A percentile compares a stretch with the other conserved stretches of the same genome.
phyloP scores from a whole-genome alignment of 2,113 vertebrate genomes.

The Catagonus wagneri region DNA sequence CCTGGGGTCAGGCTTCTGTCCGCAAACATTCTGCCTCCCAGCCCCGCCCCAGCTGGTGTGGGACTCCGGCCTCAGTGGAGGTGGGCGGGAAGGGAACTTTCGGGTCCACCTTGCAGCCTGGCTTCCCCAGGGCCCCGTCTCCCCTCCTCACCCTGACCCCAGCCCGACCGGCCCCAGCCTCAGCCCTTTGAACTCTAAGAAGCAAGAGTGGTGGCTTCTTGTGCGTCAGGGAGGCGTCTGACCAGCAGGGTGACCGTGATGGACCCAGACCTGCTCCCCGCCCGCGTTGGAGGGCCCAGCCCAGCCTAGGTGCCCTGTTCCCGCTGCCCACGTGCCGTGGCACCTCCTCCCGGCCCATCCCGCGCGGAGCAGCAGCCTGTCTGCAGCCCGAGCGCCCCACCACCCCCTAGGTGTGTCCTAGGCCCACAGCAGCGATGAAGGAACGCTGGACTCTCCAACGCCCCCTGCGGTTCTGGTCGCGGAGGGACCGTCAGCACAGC shows the following conservation, averaged over 20 bases:
- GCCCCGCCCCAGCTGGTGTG: background rate
- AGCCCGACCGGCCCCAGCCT: background rate
- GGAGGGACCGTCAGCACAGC: too few species aligned
- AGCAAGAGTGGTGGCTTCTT: background rate
- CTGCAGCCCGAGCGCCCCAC: background rate
- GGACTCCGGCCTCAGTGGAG: background rate
- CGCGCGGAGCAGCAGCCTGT: background rate
- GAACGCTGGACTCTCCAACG: background rate
- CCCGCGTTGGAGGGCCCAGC: background rate
- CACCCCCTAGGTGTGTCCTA: background rate
- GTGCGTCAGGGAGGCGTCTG: background rate
- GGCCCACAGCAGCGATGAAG: background rate
- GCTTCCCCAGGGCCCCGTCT: background rate
- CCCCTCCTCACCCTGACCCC: background rate
- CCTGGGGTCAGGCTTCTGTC: accelerated
- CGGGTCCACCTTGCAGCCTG: background rate
- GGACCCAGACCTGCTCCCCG: background rate
- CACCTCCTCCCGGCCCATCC: background rate
- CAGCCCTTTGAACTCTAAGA: background rate
- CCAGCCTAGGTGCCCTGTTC: accelerated
- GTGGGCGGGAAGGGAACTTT: too few species aligned
- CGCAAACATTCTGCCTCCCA: too few species aligned
- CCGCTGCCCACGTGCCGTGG: background rate
- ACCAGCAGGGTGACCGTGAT: accelerated
- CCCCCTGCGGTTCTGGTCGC: accelerated